Percentiles rank a stretch among this genome's conserved stretches.
phyloP scores from a whole-genome alignment of 2,888 invertebrate species.

The Shargacucullia verbasci region DNA sequence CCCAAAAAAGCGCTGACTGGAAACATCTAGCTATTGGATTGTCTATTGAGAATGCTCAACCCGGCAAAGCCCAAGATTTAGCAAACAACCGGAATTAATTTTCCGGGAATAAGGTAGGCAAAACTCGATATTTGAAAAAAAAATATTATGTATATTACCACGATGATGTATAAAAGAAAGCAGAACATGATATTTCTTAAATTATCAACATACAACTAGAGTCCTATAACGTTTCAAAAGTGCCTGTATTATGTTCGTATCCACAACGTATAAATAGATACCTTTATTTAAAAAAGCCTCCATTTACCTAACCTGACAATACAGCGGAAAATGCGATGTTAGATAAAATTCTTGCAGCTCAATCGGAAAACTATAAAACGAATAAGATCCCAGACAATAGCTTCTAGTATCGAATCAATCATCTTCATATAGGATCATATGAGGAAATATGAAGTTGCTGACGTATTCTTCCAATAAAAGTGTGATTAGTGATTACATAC shows the following conservation, averaged over 20 bases:
- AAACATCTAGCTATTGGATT: constrained; percentile 28
- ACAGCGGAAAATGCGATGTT: no score
- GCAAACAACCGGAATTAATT: constrained; percentile 3
- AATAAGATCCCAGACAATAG: constrained; percentile 15
- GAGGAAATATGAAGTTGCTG: constrained; percentile 33
- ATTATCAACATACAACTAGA: no score
- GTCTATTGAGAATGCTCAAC: constrained; percentile 27
- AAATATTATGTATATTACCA: no score
- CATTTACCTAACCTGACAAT: no score
- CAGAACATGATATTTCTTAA: no score
- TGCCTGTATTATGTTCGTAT: no score
- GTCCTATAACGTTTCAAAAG: no score
- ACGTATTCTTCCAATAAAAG: constrained; percentile 38
- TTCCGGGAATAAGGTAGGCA: neutral
- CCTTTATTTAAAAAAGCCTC: no score
- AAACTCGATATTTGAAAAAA: neutral
- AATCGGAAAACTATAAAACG: constrained; percentile 26
- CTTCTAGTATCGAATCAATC: constrained; percentile 38
- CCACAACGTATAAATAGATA: no score
- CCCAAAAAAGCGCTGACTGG: constrained; percentile 40
- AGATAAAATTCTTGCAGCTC: no score
- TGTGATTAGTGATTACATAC: constrained; percentile 45
- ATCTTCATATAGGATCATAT: constrained; percentile 30
- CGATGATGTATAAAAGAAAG: no score
- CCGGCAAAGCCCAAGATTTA: neutral